Evolutionary conservation across 2,113 vertebrate genomes (phyloP).

Genomic region (Mustelus asterias): DNA sequence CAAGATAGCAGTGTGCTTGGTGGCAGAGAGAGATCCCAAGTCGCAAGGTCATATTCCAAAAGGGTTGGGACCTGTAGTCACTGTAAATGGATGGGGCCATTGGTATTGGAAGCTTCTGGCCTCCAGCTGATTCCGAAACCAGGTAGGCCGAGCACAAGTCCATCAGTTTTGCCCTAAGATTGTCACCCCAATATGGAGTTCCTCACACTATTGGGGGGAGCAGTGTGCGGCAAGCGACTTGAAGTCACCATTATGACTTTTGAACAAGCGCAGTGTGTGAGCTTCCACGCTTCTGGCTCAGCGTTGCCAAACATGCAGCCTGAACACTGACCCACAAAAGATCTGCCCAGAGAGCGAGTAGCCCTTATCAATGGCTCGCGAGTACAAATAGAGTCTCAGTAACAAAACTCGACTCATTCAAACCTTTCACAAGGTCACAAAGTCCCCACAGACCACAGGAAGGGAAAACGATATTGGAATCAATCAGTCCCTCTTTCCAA

Average conservation of each 20-base stretch:
- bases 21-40: not conserved
- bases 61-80: not conserved
- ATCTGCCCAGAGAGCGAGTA: not conserved
- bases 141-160: not conserved
- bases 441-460: not conserved
- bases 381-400: not conserved
- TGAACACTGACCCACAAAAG: not conserved
- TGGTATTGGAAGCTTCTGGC: not conserved
- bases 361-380: not conserved
- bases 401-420: not conserved
- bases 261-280: not conserved
- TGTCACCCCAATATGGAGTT: not conserved
- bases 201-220: not conserved
- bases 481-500: not conserved
- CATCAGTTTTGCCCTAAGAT: not conserved
- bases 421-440: not conserved
- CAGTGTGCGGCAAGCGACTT: not conserved
- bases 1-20: not conserved
- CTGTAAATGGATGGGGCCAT: not conserved
- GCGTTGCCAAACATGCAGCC: not conserved
- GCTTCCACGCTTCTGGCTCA: not conserved
- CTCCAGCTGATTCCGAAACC: not conserved
- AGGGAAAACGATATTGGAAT: not conserved
- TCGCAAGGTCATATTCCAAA: not conserved
- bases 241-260: not conserved